These are phyloP conservation scores for Brachionus calyciflorus DNA, from an alignment of 1,140 invertebrate species.

Conservation along the genomic window DNA sequence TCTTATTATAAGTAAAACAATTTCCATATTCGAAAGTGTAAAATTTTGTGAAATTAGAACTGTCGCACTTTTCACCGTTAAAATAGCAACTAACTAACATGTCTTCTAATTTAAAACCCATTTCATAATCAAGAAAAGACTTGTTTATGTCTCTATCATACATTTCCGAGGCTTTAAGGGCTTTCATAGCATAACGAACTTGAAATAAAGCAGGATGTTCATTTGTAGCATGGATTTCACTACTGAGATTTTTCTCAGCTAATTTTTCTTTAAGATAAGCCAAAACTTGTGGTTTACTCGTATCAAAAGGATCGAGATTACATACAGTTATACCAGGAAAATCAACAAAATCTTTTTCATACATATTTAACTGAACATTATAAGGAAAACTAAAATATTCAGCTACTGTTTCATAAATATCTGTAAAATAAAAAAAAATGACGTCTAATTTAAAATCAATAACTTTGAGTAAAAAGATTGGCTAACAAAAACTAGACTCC, in stretches of 20 bases:
- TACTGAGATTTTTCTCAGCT: neutral
- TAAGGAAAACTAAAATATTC: neutral
- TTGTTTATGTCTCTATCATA: neutral
- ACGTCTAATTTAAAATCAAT: no score
- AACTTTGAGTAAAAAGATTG: no score
- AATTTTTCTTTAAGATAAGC: neutral
- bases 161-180: neutral
- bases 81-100: constrained; percentile 23
- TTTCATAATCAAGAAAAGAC: neutral
- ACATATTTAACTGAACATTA: neutral
- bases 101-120: neutral
- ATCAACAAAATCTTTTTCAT: neutral
- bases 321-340: neutral
- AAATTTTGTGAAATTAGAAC: neutral
- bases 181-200: neutral
- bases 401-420: no score
- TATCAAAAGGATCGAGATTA: neutral
- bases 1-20: constrained; percentile 34
- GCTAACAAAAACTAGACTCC: no score
- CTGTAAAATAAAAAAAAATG: no score
- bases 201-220: neutral
- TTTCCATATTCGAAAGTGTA: neutral
- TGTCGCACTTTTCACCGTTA: neutral
- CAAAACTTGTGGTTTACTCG: neutral
- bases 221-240: neutral